Conservation (phyloP, 2,888 invertebrate genomes). For the Erebia palarica region DNA sequence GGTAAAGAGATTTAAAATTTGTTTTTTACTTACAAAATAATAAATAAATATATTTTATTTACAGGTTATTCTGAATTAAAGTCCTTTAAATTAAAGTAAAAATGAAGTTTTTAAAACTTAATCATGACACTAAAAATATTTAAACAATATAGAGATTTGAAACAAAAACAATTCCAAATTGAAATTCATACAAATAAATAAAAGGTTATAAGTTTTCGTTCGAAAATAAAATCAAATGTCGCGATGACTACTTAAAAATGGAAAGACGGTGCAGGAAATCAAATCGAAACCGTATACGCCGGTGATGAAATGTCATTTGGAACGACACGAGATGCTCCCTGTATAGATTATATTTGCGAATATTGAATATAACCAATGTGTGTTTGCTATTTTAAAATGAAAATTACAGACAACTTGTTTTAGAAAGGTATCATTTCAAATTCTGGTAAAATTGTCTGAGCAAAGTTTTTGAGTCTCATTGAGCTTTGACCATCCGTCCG, state of each 20-base stretch:
- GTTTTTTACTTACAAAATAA: too few relatives aligned
- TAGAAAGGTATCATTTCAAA: constrained; percentile 7
- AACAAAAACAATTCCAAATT: constrained; percentile 16
- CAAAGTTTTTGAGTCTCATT: too few relatives aligned
- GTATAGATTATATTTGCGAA: constrained; percentile 31
- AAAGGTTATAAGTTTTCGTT: constrained; percentile 24
- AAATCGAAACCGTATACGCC: constrained; percentile 67
- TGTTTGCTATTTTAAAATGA: constrained; percentile 19
- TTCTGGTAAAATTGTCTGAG: not conserved
- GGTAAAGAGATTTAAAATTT: too few relatives aligned
- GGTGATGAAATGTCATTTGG: constrained; percentile 60
- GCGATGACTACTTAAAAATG: constrained; percentile 76
- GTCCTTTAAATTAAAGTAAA: too few relatives aligned
- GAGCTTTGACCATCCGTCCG: too few relatives aligned
- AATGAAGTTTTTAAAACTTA: not conserved
- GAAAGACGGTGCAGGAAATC: constrained; percentile 64
- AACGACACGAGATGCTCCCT: constrained; percentile 43
- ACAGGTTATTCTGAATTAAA: too few relatives aligned
- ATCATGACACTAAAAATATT: not conserved
- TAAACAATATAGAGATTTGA: not conserved
- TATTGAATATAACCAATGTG: constrained; percentile 25
- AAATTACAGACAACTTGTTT: constrained; percentile 9
- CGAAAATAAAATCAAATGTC: constrained; percentile 57
- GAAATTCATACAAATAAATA: constrained; percentile 8
- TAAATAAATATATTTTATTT: too few relatives aligned